phyloP scores from a whole-genome alignment of 2,113 vertebrate genomes.

The Pardalotus punctatus region DNA sequence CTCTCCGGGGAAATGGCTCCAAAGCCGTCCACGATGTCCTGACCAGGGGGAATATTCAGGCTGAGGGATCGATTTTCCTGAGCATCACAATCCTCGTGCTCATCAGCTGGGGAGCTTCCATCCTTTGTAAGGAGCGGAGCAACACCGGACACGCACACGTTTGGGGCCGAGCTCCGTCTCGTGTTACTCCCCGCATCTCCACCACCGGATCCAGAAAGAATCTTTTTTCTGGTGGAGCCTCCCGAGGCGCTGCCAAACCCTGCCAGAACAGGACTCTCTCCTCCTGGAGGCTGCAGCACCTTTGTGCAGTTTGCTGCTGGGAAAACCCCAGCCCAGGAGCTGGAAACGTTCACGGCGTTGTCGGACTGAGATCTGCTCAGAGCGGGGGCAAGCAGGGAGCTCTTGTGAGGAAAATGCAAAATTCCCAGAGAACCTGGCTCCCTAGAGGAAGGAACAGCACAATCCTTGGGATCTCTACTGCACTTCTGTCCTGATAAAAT shows the following conservation, averaged over 20 bases:
- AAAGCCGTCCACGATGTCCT: not conserved
- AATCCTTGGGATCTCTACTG: not conserved
- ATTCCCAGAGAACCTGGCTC: slow-evolving; percentile 24
- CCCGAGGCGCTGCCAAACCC: not conserved
- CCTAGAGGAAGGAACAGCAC: not conserved
- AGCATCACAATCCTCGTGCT: not conserved
- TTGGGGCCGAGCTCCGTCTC: not conserved
- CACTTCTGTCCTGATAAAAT: slow-evolving; percentile 26
- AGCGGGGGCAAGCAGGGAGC: not conserved
- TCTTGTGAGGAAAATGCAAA: not conserved
- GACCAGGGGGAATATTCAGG: accelerated
- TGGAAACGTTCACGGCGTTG: not conserved
- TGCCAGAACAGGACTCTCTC: not conserved
- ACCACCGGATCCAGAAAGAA: not conserved
- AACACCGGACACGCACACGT: not conserved
- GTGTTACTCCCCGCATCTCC: not conserved
- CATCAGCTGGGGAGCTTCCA: not conserved
- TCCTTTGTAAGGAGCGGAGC: not conserved
- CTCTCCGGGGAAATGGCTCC: slow-evolving; percentile 63
- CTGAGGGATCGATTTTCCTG: not conserved
- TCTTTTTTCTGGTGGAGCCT: not conserved
- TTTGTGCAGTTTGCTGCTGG: not conserved
- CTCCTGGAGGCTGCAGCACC: not conserved
- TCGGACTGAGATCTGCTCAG: slow-evolving; percentile 72
- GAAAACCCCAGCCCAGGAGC: not conserved